Conservation (phyloP, 2,113 vertebrate species). For the Corythornis madagascariensis region DNA sequence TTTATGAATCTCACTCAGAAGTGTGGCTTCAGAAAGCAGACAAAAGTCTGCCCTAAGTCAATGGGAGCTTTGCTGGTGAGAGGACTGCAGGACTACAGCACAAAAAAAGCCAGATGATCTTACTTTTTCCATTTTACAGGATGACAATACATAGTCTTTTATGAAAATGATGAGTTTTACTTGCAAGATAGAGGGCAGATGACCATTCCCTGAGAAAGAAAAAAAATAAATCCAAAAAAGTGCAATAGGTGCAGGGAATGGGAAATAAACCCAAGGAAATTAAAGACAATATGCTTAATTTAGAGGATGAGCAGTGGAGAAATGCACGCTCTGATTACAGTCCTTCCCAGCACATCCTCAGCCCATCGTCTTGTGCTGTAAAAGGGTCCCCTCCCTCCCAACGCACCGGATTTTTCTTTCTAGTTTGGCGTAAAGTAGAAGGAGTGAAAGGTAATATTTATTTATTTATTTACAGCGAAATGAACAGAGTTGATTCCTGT, state of each 20-base stretch:
- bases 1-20: background rate
- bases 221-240: background rate
- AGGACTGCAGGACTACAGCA: background rate
- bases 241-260: fast-evolving
- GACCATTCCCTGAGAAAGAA: background rate
- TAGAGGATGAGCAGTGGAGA: background rate
- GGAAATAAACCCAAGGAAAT: background rate
- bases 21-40: constrained; percentile 22
- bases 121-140: background rate
- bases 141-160: background rate
- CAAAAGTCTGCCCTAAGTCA: constrained; percentile 13
- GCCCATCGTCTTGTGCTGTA: background rate
- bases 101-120: background rate
- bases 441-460: background rate
- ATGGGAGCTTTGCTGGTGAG: background rate
- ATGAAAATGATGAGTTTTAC: background rate
- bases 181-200: background rate
- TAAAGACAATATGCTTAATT: background rate
- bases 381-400: background rate
- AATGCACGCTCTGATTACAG: fast-evolving
- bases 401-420: background rate
- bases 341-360: background rate
- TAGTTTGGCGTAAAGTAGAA: background rate
- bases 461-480: background rate
- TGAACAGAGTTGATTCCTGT: background rate